phyloP scores from a whole-genome alignment of 1,140 invertebrate species.

The roundworm (Caenorhabditis elegans) region DNA sequence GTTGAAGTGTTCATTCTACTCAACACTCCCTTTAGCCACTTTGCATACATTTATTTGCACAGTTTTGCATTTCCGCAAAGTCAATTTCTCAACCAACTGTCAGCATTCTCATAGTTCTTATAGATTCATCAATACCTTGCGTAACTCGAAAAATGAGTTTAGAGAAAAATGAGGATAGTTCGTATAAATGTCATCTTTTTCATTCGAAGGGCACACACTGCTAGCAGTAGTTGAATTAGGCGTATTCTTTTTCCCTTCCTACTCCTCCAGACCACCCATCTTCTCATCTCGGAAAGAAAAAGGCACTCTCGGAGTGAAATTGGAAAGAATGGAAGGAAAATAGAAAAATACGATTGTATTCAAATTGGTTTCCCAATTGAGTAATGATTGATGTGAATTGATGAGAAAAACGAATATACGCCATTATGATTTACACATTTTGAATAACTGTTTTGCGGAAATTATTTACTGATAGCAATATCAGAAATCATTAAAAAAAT shows the following conservation, averaged over 20 bases:
- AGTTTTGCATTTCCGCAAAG: slow-evolving; percentile 31
- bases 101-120: not conserved
- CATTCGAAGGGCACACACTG: not conserved
- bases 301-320: not conserved
- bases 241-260: not conserved
- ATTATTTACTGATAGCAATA: no score
- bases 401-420: no score
- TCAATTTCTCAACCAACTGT: not conserved
- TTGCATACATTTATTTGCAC: slow-evolving; percentile 18
- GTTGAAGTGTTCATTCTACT: slow-evolving; percentile 31
- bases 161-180: no score
- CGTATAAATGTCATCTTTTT: not conserved
- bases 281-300: not conserved
- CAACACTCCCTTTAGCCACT: not conserved
- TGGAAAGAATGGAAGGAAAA: not conserved
- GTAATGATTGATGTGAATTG: not conserved
- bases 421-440: no score
- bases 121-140: not conserved
- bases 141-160: not conserved
- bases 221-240: slow-evolving; percentile 19
- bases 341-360: not conserved
- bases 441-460: no score
- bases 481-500: no score
- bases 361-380: not conserved
- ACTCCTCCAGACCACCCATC: not conserved